Evolutionary conservation across 2,888 invertebrate genomes (phyloP), one percentile per base, ranked within the genome.

Genomic region (Eumerus sabulonum): DNA sequence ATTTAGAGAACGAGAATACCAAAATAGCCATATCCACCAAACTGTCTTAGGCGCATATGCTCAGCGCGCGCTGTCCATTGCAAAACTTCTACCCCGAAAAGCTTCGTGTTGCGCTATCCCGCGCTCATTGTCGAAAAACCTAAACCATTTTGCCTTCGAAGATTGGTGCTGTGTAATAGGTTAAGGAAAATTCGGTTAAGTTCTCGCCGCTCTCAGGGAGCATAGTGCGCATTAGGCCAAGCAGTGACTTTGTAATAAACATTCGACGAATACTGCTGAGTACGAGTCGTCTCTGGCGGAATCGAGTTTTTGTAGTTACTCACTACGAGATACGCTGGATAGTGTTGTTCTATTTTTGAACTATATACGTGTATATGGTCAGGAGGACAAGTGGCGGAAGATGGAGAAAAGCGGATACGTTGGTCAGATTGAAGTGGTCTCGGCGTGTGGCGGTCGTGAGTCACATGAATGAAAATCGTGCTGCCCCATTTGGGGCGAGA

Each of bases 51-150:
- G 45, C 56, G 48, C 66, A 66, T 38, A 60, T 17, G 59, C 16
- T 38, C 11, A 40, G 4, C 16, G 17, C 16, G 17, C 12, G 5
- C 59, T 35, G 51, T 48, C 7, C 14, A 56, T 66, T 76, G 76
- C 76, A 60, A 76, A 68, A 77, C 67, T 73, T 63, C 67, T 27
- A n/a, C n/a, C 27, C 62, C 66, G 62, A 63, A 77, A 77, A 77
- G 77, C 77, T 77, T 77, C 68, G 17, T 73, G 67, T 77, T 77
- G 77, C 63, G 77, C 73, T 77, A 67, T 77, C 77, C 73, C 53
- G 27, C 27, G 27, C 27, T 27, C 27, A 27, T 27, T 40, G 47
- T 63, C 19, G 16, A 45, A 67, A 40, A 60, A 36, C 45, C n/a
- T 51, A 40, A 27, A 27, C n/a, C 40, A 40, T 40, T 40, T 11